These are phyloP conservation scores for Aphis gossypii DNA, from an alignment of 1,140 invertebrate genomes.

Conservation along the genomic window DNA sequence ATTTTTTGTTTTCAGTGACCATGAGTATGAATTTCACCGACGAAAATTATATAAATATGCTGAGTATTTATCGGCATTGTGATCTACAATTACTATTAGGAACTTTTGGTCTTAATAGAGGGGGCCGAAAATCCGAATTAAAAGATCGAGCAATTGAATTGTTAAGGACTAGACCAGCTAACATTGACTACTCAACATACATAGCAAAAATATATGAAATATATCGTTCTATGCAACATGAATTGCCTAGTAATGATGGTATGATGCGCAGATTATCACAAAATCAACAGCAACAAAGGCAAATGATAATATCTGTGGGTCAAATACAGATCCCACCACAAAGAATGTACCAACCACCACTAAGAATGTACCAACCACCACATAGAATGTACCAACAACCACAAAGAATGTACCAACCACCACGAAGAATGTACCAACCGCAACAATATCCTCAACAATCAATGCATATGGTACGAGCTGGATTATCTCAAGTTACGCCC, in stretches of 20 bases:
- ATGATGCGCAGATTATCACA: background rate
- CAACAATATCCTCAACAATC: background rate
- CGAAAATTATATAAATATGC: conserved; percentile 67
- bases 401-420: too few relatives aligned
- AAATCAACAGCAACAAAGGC: background rate
- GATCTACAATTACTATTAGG: conserved; percentile 85
- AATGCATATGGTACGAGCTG: conserved; percentile 27
- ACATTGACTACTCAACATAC: conserved; percentile 14
- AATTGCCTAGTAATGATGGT: background rate
- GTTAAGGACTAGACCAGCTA: conserved; percentile 73
- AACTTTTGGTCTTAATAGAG: conserved; percentile 84
- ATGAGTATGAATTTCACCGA: background rate
- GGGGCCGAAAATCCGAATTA: conserved; percentile 86
- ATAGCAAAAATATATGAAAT: conserved; percentile 39
- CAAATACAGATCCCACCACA: background rate
- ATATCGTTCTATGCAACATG: background rate
- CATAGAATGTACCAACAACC: background rate
- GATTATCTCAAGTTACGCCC: conserved; percentile 16
- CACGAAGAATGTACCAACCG: too few relatives aligned
- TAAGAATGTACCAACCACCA: too few relatives aligned
- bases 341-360: background rate
- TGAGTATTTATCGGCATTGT: conserved; percentile 83
- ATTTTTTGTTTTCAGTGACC: background rate
- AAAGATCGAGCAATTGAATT: conserved; percentile 81
- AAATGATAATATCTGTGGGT: background rate